Conservation (phyloP, 2,797 vertebrate genomes). For the Microhierax caerulescens region DNA sequence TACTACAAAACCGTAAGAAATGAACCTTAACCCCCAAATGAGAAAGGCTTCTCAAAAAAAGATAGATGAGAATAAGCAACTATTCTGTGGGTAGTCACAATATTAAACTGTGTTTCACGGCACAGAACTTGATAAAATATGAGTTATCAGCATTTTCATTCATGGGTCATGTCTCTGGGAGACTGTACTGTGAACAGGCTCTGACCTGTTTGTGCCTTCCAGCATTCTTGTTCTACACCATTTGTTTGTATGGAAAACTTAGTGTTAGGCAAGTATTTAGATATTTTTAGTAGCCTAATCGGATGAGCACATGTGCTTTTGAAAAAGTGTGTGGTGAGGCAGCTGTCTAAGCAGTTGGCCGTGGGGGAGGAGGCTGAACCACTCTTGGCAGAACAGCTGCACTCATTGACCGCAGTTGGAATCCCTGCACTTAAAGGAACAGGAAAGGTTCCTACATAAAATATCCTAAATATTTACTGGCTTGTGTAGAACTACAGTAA, state of each 20-base stretch:
- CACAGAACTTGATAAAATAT: neutral
- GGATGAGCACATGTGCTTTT: conserved; percentile 10
- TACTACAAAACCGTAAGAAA: neutral
- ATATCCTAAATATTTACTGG: neutral
- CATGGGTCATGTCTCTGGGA: neutral
- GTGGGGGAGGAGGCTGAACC: neutral
- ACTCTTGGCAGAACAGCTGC: conserved; percentile 10
- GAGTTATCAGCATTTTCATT: neutral
- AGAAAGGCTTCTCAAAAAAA: neutral
- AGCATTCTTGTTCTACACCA: neutral
- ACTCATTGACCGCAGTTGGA: neutral
- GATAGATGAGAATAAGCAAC: neutral
- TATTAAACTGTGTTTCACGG: neutral
- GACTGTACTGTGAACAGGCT: neutral
- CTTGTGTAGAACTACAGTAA: neutral
- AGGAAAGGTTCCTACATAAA: neutral
- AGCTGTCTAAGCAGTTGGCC: neutral
- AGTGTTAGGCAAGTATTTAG: neutral
- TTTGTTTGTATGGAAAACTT: conserved; percentile 15
- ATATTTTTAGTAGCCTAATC: conserved; percentile 65
- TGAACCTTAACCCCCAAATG: neutral
- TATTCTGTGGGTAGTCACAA: neutral
- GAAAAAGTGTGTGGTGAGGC: neutral
- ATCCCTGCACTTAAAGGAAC: neutral
- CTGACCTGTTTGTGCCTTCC: neutral